Evolutionary conservation across 2,113 vertebrate species (phyloP), one percentile per base, ranked within the genome.

Genomic region (Sialia sialis): DNA sequence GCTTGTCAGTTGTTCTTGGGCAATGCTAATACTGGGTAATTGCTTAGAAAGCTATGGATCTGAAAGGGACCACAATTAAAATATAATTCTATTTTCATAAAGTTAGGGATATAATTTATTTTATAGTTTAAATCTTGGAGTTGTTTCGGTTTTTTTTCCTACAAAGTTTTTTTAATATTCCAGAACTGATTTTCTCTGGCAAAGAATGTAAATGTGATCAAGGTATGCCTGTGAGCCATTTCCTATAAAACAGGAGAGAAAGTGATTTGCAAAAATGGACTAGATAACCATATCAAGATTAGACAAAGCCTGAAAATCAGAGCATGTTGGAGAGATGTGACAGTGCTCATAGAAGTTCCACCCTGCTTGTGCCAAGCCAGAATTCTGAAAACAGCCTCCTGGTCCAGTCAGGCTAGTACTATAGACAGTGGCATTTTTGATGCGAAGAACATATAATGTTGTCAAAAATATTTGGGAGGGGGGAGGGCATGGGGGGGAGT

Each of bases 381-480:
- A 67, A 41, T 36, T 13, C 4, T 10, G 16, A 66, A 66, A 25
- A 3, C 6, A 49, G 6, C 29, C 25, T 67, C 6, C 29, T 62
- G 5, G n/a, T n/a, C n/a, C n/a, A n/a, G n/a, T 19, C 23, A 72
- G 36, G 12, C 18, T 21, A 21, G 5, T 10, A 16, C 7, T 44
- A 16, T 15, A 32, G 4, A 5, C 14, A 12, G 19, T 34, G 16
- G 3, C 1, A 6, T 46, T 78, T 84, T 81, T 5, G 1, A 30
- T 46, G 10, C n/a, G 29, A 9, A 5, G 2, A 19, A 62, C 29
- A 46, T 32, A 36, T 1, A 39, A 1, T 6, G 5, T 16, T 48
- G 4, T 26, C 44, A 26, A 59, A 69, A 76, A 67, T 22, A 23
- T 23, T 22, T 12, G 10, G 20, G 22, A 4, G 41, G 16, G 16